Evolutionary conservation across 2,113 vertebrate genomes (phyloP).

Genomic region (Psilopsiagon aymara): DNA sequence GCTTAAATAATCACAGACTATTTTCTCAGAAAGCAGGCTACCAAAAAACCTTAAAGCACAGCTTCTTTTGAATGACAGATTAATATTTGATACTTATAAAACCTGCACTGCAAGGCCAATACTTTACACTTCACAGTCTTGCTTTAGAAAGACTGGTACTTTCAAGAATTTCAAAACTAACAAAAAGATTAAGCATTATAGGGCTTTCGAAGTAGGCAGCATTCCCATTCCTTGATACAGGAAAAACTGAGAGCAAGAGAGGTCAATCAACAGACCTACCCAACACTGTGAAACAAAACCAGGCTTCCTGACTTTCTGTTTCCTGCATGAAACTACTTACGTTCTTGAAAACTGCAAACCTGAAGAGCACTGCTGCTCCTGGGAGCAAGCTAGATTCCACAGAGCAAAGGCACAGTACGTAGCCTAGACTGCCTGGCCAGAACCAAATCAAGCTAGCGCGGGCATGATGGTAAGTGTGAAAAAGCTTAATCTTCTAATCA

Average conservation of each 20-base stretch:
- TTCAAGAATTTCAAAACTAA: not conserved
- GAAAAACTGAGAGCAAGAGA: not conserved
- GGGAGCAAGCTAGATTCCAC: not conserved
- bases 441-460: not conserved
- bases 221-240: not conserved
- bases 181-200: not conserved
- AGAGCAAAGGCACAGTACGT: not conserved
- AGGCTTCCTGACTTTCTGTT: conserved; percentile 7
- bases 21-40: not conserved
- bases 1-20: not conserved
- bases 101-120: not conserved
- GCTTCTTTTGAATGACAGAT: not conserved
- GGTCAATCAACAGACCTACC: not conserved
- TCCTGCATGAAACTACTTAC: not conserved
- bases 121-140: not conserved
- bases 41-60: not conserved
- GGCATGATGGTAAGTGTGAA: not conserved
- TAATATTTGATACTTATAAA: not conserved
- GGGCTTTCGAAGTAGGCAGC: not conserved
- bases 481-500: not conserved
- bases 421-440: not conserved
- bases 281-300: not conserved
- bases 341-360: not conserved
- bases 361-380: not conserved
- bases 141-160: not conserved